phyloP scores from a whole-genome alignment of 2,888 invertebrate species.

The Thymelicus acteon region DNA sequence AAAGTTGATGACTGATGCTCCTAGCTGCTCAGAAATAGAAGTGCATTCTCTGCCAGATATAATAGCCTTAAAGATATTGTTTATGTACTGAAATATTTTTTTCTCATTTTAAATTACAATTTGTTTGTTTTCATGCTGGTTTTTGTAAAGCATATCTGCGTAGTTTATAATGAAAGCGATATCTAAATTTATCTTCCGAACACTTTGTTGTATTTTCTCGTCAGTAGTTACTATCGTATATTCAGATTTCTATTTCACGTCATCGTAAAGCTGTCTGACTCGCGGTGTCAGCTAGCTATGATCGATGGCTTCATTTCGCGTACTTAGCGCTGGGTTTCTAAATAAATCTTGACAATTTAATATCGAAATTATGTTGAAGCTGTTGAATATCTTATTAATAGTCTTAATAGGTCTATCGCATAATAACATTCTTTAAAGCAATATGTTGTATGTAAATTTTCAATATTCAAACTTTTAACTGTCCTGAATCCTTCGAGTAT shows the following conservation, averaged over 20 bases:
- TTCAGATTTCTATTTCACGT: constrained; percentile 34
- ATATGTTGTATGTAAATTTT: neutral
- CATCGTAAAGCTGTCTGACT: constrained; percentile 30
- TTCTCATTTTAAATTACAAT: neutral
- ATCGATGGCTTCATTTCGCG: constrained; percentile 29
- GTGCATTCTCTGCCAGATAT: constrained; percentile 28
- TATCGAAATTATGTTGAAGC: neutral
- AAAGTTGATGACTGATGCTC: constrained; percentile 41
- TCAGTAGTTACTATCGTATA: neutral
- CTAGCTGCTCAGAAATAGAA: constrained; percentile 44
- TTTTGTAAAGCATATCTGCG: too few species aligned
- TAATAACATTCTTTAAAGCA: too few species aligned
- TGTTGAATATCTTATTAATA: neutral
- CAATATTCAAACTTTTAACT: neutral
- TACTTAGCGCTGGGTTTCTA: constrained; percentile 19
- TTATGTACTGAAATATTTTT: too few species aligned
- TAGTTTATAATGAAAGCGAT: neutral
- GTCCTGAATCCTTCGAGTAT: too few species aligned
- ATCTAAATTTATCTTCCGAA: constrained; percentile 1
- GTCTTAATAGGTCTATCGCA: neutral
- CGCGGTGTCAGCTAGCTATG: constrained; percentile 27
- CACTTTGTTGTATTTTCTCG: constrained; percentile 18
- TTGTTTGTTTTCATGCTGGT: neutral
- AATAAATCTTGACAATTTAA: constrained; percentile 28
- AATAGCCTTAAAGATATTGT: neutral